phyloP scores from a whole-genome alignment of 2,888 invertebrate species.

The Nowickia ferox region DNA sequence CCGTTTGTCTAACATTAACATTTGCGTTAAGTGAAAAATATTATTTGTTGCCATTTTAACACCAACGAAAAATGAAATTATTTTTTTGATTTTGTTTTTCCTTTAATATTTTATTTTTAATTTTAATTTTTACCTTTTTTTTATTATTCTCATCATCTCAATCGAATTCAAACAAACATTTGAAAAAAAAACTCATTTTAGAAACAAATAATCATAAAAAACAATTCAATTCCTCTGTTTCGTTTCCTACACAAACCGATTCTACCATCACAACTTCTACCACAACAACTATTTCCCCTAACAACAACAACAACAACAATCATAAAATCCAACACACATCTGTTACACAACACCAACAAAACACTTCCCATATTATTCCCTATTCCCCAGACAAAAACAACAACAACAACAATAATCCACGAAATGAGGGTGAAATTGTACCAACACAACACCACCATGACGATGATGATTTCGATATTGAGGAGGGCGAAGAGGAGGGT shows the following conservation, averaged over 20 bases:
- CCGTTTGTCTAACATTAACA: slow-evolving; percentile 21
- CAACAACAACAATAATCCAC: slow-evolving; percentile 62
- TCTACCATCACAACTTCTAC: slow-evolving; percentile 38
- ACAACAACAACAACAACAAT: slow-evolving; percentile 48
- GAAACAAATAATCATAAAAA: slow-evolving; percentile 73
- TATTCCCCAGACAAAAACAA: slow-evolving; percentile 66
- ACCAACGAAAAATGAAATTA: slow-evolving; percentile 11
- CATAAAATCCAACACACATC: slow-evolving; percentile 57
- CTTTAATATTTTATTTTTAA: slow-evolving; percentile 47
- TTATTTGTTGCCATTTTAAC: slow-evolving; percentile 26
- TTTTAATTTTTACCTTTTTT: slow-evolving; percentile 54
- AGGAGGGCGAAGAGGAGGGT: slow-evolving; percentile 77
- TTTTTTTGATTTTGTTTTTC: slow-evolving; percentile 10
- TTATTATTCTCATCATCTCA: slow-evolving; percentile 66
- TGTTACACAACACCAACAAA: slow-evolving; percentile 60
- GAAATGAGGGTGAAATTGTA: slow-evolving; percentile 59
- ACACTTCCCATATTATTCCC: slow-evolving; percentile 69
- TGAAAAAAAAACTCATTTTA: slow-evolving; percentile 59
- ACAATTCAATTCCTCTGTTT: slow-evolving; percentile 73
- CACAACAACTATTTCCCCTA: slow-evolving; percentile 42
- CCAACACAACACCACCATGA: slow-evolving; percentile 59
- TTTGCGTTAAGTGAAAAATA: slow-evolving; percentile 1
- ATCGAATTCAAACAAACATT: slow-evolving; percentile 66
- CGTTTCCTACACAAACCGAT: slow-evolving; percentile 71
- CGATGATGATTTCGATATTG: slow-evolving; percentile 75